Conservation (phyloP, 2,888 invertebrate genomes). For the Callyntrura guangdongensis region DNA sequence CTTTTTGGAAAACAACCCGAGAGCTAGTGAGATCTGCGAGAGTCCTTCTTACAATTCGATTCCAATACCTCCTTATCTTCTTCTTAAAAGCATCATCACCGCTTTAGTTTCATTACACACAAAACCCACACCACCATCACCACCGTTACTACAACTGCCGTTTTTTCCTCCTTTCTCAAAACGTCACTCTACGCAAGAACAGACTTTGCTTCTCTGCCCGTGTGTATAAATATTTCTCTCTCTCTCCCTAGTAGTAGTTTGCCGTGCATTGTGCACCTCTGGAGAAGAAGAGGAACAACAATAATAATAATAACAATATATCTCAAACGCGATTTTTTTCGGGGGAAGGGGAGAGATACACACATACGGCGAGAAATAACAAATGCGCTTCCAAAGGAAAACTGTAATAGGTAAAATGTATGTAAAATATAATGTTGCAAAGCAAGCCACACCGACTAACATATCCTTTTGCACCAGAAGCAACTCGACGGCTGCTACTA, state of each 20-base stretch:
- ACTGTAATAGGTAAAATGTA: too few relatives aligned
- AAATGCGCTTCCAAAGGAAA: slow-evolving; percentile 12
- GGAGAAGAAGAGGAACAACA: slow-evolving; percentile 26
- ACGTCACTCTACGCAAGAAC: too few relatives aligned
- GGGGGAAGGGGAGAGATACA: slow-evolving; percentile 1
- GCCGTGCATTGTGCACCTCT: slow-evolving; percentile 45
- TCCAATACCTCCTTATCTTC: slow-evolving; percentile 57
- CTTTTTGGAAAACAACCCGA: slow-evolving; percentile 29
- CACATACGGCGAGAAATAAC: too few relatives aligned
- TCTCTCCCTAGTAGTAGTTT: not conserved
- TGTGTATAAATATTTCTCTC: too few relatives aligned
- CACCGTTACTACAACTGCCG: slow-evolving; percentile 4
- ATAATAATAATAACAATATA: slow-evolving; percentile 28
- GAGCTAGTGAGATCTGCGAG: slow-evolving; percentile 53
- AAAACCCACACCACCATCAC: slow-evolving; percentile 15
- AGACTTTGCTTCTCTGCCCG: too few relatives aligned
- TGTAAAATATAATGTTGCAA: too few relatives aligned
- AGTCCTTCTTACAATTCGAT: slow-evolving; percentile 50
- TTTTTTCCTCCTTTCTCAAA: too few relatives aligned
- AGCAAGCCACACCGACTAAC: slow-evolving; percentile 26
- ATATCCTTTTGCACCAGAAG: slow-evolving; percentile 34
- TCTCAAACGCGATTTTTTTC: not conserved
- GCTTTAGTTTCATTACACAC: too few relatives aligned
- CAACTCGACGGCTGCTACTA: slow-evolving; percentile 58
- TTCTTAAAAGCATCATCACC: slow-evolving; percentile 64